These are phyloP conservation scores for Ammospiza nelsoni DNA, from an alignment of 2,113 vertebrate genomes.

Conservation along the genomic window DNA sequence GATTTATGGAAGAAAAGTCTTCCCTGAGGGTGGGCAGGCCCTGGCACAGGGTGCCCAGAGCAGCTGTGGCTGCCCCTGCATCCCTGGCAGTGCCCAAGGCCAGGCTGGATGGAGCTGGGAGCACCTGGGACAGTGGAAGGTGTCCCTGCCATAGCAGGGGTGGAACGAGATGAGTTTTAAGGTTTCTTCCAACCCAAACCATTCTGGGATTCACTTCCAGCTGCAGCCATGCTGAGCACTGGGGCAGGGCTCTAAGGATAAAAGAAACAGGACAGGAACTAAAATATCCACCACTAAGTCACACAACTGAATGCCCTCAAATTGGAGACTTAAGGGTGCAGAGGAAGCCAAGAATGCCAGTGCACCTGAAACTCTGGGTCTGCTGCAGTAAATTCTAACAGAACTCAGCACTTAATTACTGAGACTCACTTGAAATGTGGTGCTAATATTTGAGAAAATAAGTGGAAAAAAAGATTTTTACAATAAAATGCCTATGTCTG, in stretches of 20 bases:
- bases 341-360: not conserved
- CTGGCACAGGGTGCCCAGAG: accelerated
- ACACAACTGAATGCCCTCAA: not conserved
- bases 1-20: not conserved
- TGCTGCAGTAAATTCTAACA: not conserved
- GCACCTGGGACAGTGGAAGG: accelerated
- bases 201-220: not conserved
- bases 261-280: not conserved
- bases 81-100: not conserved
- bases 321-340: not conserved
- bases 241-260: not conserved
- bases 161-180: accelerated
- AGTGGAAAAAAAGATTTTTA: accelerated
- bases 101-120: accelerated
- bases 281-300: not conserved
- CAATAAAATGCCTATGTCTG: not conserved
- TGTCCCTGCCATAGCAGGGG: not conserved
- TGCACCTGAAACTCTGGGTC: not conserved
- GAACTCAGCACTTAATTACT: accelerated
- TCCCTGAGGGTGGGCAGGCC: not conserved
- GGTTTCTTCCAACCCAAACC: not conserved
- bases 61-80: not conserved
- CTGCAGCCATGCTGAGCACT: not conserved
- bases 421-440: not conserved
- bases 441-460: not conserved